These are phyloP conservation scores for Toxotes lorentzi DNA, from an alignment of 2,797 vertebrate species.

Conservation along the genomic window DNA sequence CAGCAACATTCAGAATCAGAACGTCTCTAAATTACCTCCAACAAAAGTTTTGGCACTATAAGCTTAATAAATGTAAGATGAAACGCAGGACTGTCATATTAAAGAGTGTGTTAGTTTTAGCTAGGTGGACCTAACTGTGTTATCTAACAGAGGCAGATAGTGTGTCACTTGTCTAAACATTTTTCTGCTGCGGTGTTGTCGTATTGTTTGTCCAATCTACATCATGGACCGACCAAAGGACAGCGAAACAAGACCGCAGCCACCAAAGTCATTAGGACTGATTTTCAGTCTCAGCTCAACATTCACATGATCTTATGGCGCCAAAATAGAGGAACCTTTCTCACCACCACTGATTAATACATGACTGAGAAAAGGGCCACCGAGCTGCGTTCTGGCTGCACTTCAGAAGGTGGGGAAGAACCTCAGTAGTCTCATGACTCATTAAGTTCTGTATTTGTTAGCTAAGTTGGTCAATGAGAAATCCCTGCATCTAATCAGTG, in stretches of 20 bases:
- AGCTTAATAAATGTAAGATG: not conserved
- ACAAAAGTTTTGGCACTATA: not conserved
- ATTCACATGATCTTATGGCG: not conserved
- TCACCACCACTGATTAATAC: not conserved
- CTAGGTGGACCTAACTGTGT: too few species aligned
- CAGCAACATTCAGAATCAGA: not conserved
- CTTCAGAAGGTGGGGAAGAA: not conserved
- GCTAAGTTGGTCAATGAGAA: slow-evolving; percentile 27
- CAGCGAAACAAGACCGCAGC: too few species aligned
- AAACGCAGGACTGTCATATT: too few species aligned
- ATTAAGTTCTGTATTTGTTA: slow-evolving; percentile 10
- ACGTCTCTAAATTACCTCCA: not conserved
- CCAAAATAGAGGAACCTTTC: not conserved
- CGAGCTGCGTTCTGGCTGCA: slow-evolving; percentile 11
- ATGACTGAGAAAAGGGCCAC: slow-evolving; percentile 7
- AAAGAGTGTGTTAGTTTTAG: not conserved
- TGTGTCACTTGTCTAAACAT: too few species aligned
- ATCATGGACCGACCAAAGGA: too few species aligned
- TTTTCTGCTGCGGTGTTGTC: too few species aligned
- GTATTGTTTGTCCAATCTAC: too few species aligned
- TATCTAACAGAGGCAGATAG: too few species aligned
- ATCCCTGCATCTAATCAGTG: slow-evolving; percentile 14
- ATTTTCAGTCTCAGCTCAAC: not conserved
- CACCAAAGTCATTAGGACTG: too few species aligned
- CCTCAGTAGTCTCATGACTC: slow-evolving; percentile 10